Evolutionary conservation across 35 echinoderm and acorn worm genomes (phyloP), one percentile per base, ranked within the genome.

Genomic region (Lytechinus pictus): DNA sequence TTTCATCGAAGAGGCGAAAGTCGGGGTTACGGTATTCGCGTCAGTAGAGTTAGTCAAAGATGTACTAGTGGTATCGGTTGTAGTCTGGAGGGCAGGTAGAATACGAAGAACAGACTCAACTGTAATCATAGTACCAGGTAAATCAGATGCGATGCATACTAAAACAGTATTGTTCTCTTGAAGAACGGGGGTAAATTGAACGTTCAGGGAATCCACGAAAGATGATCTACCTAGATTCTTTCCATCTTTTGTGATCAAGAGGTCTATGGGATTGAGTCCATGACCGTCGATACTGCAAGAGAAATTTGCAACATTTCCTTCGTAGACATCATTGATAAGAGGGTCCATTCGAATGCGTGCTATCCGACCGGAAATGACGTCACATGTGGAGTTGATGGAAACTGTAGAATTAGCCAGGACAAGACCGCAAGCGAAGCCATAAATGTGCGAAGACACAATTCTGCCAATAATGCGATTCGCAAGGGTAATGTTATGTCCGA

Each of bases 121-220:
- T 21, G 6, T 90, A 12, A 90, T 54, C 88, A 52, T 90, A 12
- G 28, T 44, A 6, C 88, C 88, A 14, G 88, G 88, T 24, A 90
- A 21, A 54, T 90, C 52, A 4, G 88, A 90, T 27, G 88, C 88
- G 29, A 90, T 44, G n/a, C 88, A 90, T 54, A 51, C 88, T 90
- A 90, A 9, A 28, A 90, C 27, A 12, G 88, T 90, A 90, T 90
- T 90, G 52, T 90, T 90, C 14, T 90, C 88, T 90, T 90, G 88
- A 33, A 52, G 88, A 90, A 21, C 52, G 9, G 88, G 88, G 5
- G 52, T 52, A 52, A 90, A 54, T 44, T 44, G 52, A 10, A 54
- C 88, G 13, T 90, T 13, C 13, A 90, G 10, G 88, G 88, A 51
- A 10, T 90, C 29, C 10, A 52, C 16, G 29, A 12, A 52, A 10